Percentiles rank a stretch among this genome's conserved stretches.
phyloP scores from a whole-genome alignment of 2,113 vertebrate species.

The Fukomys damarensis region DNA sequence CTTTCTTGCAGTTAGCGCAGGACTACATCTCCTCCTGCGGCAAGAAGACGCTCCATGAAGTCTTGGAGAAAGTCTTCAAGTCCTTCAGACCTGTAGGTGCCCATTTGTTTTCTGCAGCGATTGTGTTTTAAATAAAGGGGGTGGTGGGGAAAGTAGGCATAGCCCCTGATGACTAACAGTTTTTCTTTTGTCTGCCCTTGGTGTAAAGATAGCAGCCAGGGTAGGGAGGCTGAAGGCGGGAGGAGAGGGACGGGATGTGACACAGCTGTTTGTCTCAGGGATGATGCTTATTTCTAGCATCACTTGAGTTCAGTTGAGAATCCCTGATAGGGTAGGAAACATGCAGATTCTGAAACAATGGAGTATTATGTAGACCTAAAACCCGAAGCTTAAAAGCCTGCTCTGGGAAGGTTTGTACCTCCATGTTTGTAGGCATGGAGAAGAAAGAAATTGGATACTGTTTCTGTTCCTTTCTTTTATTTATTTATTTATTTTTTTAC shows the following conservation, averaged over 20 bases:
- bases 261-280: conserved; percentile 62
- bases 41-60: conserved; percentile 98
- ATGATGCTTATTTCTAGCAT: conserved; percentile 71
- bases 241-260: conserved; percentile 52
- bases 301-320: conserved; percentile 56
- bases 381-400: neutral
- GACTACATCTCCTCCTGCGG: conserved; percentile 99
- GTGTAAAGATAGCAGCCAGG: neutral
- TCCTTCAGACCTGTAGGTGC: conserved; percentile 97
- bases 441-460: neutral
- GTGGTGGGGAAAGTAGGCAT: neutral
- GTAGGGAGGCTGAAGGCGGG: neutral
- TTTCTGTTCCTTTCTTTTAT: neutral
- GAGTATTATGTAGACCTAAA: neutral
- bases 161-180: conserved; percentile 27
- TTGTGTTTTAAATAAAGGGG: neutral
- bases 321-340: neutral
- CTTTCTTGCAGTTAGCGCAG: conserved; percentile 97
- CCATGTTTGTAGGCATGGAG: neutral
- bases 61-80: conserved; percentile 99
- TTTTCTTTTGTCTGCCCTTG: conserved; percentile 43
- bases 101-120: neutral
- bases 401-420: neutral
- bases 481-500: no score
- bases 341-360: conserved; percentile 36